Evolutionary conservation across 1,140 invertebrate species (phyloP), one percentile per base, ranked within the genome.

Genomic region (Wasmannia auropunctata): DNA sequence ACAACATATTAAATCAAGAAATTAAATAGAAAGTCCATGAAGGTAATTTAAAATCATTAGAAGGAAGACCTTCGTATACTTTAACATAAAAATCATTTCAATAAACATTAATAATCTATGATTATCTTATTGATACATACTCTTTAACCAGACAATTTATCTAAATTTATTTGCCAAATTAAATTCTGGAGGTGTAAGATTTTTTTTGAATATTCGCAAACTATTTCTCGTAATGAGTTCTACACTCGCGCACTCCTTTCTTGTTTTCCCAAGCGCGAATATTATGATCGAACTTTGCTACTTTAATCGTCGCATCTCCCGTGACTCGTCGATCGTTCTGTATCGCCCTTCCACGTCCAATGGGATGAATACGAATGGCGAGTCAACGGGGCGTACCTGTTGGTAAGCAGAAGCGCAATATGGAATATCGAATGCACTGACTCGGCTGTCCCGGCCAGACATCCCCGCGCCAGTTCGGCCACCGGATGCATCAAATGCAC

Each of bases 361-460:
- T n/a, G 31, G 25, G 70, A 63, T 86, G 74, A 83, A 87, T 87
- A 76, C 65, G 72, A 85, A 89, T 89, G 76, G 49, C 74, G 60
- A 70, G 34, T 49, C 49, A 89, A 70, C 67, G 46, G 69, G 72
- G 60, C 77, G 65, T 90, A 89, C 88, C 88, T 90, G 88, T 90
- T 90, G 85, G 87, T 84, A 85, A 81, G 88, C 89, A 90, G 80
- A 80, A 74, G 63, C 88, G 86, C 79, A 91, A 91, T 91, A 90
- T 91, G 67, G 83, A 91, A 91, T 87, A 91, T 90, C 87, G 90
- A 92, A 92, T 91, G 87, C 89, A 92, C 86, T 83, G 81, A 81
- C 88, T 90, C 86, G 86, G 87, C 91, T 93, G 92, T 92, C 91
- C 81, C 58, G 86, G 54, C 86, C 92, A 92, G 91, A 88, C 91